These are phyloP conservation scores for Mystacornis crossleyi DNA, from an alignment of 2,113 vertebrate species.

Conservation along the genomic window DNA sequence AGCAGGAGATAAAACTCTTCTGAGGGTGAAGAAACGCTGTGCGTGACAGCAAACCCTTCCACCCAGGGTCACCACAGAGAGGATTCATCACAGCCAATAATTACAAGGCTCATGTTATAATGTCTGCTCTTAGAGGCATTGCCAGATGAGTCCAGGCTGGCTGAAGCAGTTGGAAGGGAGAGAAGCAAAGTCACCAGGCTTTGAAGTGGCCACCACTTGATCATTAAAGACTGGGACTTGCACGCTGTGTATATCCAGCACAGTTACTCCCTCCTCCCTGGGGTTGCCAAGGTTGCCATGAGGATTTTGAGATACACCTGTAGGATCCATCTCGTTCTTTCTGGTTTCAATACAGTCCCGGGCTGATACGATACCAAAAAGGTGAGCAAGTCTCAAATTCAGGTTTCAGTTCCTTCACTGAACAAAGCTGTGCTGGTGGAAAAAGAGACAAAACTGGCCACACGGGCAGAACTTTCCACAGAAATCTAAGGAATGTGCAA, in stretches of 20 bases:
- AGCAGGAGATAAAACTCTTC: background rate
- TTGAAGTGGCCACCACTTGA: background rate
- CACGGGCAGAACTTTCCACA: background rate
- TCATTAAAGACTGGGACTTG: background rate
- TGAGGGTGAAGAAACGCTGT: background rate
- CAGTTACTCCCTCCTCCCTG: background rate
- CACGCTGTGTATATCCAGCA: background rate
- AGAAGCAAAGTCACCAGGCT: background rate
- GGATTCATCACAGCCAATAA: background rate
- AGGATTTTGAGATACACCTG: background rate
- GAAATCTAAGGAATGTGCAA: background rate
- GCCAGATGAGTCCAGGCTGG: background rate
- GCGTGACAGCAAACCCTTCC: background rate
- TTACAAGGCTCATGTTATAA: background rate
- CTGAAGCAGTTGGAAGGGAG: background rate
- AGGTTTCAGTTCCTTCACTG: background rate
- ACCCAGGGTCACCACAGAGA: background rate
- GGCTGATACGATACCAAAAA: background rate
- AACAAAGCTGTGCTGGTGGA: background rate
- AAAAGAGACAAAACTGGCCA: background rate
- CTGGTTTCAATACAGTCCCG: background rate
- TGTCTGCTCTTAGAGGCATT: background rate
- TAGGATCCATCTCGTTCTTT: background rate
- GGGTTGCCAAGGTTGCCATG: accelerated
- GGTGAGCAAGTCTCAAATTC: background rate